Evolutionary conservation across 1,140 invertebrate species (phyloP), one percentile per base, ranked within the genome.

Genomic region (Drosophila bocqueti): DNA sequence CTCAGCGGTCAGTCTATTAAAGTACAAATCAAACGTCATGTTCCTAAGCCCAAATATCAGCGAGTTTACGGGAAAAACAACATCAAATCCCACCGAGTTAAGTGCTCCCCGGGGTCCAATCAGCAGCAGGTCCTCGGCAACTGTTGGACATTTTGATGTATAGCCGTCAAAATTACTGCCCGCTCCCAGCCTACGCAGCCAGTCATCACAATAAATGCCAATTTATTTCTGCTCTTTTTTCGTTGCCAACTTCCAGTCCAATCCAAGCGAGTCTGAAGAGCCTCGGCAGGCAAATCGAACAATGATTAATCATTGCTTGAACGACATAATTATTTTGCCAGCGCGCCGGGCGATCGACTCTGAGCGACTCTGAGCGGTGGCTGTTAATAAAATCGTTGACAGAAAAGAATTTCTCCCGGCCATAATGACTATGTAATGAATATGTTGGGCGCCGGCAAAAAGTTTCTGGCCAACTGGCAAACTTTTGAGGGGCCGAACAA

Each of bases 381-480:
- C 54, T 60, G 74, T 58, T 79, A 76, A 79, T 83, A 65, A 86
- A 81, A 61, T 68, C 55, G 66, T 68, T 78, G 78, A 72, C 73
- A 72, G 82, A 45, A 50, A 62, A 36, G 49, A 76, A 76, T 55
- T 66, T 66, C 42, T 54, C 11, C 29, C 42, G 60, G 62, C 45
- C 50, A 69, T 84, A 87, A 86, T 83, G 83, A 79, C 81, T 86
- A 66, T 86, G 79, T 86, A 86, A 86, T 83, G 83, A 86, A 85
- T 85, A 85, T 85, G 83, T 78, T 84, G 75, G 49, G 31, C 36
- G 60, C 52, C n/a, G 50, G 46, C 58, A 36, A 74, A 79, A 83
- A 43, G 54, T 57, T 57, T 57, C 54, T 57, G 54, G 36, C 54
- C 36, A 52, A 52, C 50, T 57, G 54, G 54, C 36, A 57, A 57